Conservation (phyloP, 2,113 vertebrate species). For the Aptenodytes forsteri region DNA sequence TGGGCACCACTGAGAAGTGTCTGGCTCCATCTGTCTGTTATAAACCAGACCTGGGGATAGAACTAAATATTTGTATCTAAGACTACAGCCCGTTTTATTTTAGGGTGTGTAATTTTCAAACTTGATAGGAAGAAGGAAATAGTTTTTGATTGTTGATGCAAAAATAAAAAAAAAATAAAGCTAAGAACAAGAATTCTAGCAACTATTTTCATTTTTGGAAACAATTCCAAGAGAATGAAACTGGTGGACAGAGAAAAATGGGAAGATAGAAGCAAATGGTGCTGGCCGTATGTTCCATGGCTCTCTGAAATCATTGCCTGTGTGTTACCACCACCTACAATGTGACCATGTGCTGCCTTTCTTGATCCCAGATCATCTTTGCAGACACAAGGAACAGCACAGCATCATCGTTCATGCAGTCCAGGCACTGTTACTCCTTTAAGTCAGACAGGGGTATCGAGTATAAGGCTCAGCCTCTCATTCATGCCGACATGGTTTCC, state of each 20-base stretch:
- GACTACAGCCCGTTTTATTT: neutral
- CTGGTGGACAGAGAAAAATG: neutral
- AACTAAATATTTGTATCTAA: neutral
- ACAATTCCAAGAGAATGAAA: neutral
- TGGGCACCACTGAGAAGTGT: neutral
- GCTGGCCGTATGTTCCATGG: neutral
- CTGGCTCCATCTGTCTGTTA: neutral
- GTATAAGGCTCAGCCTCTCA: neutral
- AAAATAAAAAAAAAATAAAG: neutral
- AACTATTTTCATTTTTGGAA: neutral
- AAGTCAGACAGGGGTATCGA: neutral
- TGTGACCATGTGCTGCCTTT: neutral
- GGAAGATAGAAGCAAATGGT: neutral
- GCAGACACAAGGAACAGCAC: neutral
- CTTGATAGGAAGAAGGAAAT: neutral
- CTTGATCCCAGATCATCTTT: neutral
- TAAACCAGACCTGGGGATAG: neutral
- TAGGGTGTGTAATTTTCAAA: neutral
- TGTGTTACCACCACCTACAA: neutral
- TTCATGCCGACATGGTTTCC: neutral
- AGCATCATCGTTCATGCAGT: neutral
- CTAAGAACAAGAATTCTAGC: neutral
- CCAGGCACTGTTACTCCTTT: neutral
- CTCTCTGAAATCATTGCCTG: neutral
- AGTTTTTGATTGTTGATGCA: neutral